Conservation (phyloP, 64 coral and sea anemone genomes). For the Stichodactyla mertensii region DNA sequence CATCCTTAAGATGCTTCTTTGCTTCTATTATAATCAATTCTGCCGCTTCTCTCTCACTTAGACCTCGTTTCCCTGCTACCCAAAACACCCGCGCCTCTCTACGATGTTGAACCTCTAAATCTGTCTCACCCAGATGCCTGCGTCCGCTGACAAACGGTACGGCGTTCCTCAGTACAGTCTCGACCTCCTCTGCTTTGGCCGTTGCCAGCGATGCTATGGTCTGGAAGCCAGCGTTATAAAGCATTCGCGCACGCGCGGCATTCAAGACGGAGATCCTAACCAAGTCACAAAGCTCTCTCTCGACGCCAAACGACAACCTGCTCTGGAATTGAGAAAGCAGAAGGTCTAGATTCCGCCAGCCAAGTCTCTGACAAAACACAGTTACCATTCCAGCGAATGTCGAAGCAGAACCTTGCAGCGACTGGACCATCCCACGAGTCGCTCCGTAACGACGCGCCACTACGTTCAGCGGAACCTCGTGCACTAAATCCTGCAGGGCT, state of each 20-base stretch:
- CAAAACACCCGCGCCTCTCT: constrained; percentile 71
- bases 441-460: constrained; percentile 86
- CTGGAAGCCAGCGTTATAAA: constrained; percentile 95
- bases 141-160: constrained; percentile 76
- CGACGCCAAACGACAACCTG: constrained; percentile 88
- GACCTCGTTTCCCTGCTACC: constrained; percentile 70
- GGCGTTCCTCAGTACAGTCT: constrained; percentile 78
- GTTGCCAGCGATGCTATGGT: constrained; percentile 70
- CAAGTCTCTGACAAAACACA: constrained; percentile 89
- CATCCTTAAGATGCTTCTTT: constrained; percentile 56
- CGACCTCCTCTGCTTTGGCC: constrained; percentile 52
- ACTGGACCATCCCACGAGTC: constrained; percentile 90
- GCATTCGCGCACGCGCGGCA: constrained; percentile 90
- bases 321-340: constrained; percentile 90
- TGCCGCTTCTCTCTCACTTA: constrained; percentile 68
- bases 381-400: constrained; percentile 99
- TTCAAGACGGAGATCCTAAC: constrained; percentile 87
- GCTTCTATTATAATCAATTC: constrained; percentile 64
- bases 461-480: constrained; percentile 66
- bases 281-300: constrained; percentile 91
- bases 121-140: constrained; percentile 67
- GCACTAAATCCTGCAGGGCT: constrained; percentile 94
- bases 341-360: constrained; percentile 84
- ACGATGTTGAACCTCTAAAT: constrained; percentile 68
- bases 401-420: constrained; percentile 87